Evolutionary conservation across 1,140 invertebrate species (phyloP), one percentile per base, ranked within the genome.

Genomic region (Hycleus cichorii): DNA sequence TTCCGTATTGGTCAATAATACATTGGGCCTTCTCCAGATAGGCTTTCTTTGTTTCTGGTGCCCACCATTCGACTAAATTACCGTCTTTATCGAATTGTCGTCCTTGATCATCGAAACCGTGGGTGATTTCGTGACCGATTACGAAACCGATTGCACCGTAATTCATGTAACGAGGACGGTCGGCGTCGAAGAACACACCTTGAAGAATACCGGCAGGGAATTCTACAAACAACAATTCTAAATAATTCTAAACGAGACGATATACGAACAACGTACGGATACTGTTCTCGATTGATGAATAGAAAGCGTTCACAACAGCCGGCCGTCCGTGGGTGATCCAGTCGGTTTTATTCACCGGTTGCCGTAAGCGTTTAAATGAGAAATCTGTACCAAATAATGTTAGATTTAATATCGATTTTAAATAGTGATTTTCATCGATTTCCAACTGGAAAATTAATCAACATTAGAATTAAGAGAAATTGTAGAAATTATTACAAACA

Each of bases 11-110:
- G 10, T 86, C 76, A 39, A 87, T 80, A 54, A 89, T 87, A 66
- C 86, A 89, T 62, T 83, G 74, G 0, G 84, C 78, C 61, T 82
- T 80, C 18, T 80, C 72, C 4, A 79, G 74, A 70, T 85, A 87
- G 7, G 75, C 74, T 6, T 68, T 62, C 48, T 69, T 64, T 2
- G 73, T 75, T 25, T 62, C 62, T 12, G 64, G 61, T 57, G 78
- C 75, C 84, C 85, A 87, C 83, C 83, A 85, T 60, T 74, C 68
- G 0, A 68, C 67, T 46, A 76, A 80, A 81, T 87, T 93, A 39
- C 94, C 94, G 47, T 91, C 82, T 59, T 90, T 88, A 73, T 96
- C 91, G 68, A 91, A 96, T 77, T 95, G 90, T 12, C 91, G 81
- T 42, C 89, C 89, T 74, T 91, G 86, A 72, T 94, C 91, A 75